These are phyloP conservation scores for Parthenolecanium corni DNA, from an alignment of 2,888 invertebrate genomes.

Conservation along the genomic window DNA sequence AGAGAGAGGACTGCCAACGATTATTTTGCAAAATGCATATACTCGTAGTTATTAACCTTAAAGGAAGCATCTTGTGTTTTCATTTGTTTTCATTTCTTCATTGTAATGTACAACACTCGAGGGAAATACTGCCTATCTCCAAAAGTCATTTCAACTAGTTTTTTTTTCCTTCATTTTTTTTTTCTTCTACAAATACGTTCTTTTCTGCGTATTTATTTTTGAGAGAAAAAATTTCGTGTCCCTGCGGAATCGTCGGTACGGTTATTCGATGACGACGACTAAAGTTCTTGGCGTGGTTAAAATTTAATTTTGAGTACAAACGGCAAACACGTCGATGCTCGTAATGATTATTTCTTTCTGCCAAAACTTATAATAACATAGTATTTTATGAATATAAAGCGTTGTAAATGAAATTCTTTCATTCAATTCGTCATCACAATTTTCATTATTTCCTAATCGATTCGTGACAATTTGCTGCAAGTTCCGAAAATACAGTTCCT, in stretches of 20 bases:
- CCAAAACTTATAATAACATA: too few species aligned
- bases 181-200: not conserved
- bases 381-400: too few species aligned
- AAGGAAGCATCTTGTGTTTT: not conserved
- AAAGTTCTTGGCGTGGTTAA: too few species aligned
- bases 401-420: too few species aligned
- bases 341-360: too few species aligned
- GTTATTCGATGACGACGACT: too few species aligned
- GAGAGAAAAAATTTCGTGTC: not conserved
- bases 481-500: too few species aligned
- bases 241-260: not conserved
- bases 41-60: not conserved
- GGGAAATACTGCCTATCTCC: not conserved
- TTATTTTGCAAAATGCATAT: conserved; percentile 1
- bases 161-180: not conserved
- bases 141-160: not conserved
- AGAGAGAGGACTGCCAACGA: not conserved
- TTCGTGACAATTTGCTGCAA: too few species aligned
- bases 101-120: conserved; percentile 1
- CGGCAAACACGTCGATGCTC: too few species aligned
- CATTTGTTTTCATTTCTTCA: not conserved
- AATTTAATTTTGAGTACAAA: too few species aligned
- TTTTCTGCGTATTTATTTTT: not conserved
- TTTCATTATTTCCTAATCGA: too few species aligned
- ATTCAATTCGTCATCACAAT: too few species aligned